These are phyloP conservation scores for Origma solitaria DNA, from an alignment of 2,113 vertebrate genomes.

Conservation along the genomic window DNA sequence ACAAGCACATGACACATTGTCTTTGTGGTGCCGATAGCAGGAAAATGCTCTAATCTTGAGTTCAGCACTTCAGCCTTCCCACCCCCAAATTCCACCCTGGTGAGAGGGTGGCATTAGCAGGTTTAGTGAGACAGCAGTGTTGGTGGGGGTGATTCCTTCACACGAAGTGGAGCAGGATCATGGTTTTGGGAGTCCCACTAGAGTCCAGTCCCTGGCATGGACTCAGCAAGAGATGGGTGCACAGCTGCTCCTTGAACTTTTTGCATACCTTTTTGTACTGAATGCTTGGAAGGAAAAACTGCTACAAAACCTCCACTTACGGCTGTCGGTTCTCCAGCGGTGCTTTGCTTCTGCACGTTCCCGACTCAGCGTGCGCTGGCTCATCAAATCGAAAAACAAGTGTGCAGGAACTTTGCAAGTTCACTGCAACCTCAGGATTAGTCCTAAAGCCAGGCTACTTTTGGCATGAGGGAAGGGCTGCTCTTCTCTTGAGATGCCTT, in stretches of 20 bases:
- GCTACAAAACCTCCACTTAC: not conserved
- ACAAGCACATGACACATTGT: not conserved
- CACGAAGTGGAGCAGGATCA: rapidly evolving
- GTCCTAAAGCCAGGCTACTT: not conserved
- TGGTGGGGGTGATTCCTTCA: not conserved
- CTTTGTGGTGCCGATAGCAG: not conserved
- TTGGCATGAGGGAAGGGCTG: not conserved
- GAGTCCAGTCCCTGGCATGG: not conserved
- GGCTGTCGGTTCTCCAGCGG: not conserved
- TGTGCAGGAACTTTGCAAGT: not conserved
- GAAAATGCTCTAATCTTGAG: not conserved
- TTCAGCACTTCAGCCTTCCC: not conserved
- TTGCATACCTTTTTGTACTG: not conserved
- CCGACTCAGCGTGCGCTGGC: rapidly evolving
- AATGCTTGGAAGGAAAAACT: not conserved
- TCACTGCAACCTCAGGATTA: not conserved
- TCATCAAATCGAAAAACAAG: not conserved
- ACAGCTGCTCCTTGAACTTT: not conserved
- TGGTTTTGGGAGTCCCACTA: not conserved
- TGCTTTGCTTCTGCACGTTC: not conserved
- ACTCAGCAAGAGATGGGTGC: not conserved
- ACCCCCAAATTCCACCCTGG: not conserved
- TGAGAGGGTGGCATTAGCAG: not conserved
- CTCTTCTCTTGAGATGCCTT: not conserved
- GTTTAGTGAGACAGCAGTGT: not conserved